phyloP scores from a whole-genome alignment of 1,140 invertebrate species.

The Caenorhabditis latens region DNA sequence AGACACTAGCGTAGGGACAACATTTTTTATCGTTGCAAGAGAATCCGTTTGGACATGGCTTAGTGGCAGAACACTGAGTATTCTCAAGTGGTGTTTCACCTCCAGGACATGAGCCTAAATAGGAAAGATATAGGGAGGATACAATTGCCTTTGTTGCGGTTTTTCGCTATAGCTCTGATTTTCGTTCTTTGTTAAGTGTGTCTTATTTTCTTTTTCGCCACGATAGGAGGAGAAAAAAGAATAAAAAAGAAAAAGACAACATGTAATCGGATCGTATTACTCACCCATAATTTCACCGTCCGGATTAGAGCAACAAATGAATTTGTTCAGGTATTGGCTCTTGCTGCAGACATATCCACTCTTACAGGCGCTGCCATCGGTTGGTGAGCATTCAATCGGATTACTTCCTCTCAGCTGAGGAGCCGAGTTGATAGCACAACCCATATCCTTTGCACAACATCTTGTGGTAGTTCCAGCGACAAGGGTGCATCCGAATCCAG shows the following conservation, averaged over 20 bases:
- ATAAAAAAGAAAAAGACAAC: background rate
- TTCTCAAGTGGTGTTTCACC: constrained; percentile 71
- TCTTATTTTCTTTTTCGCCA: background rate
- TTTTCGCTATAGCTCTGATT: constrained; percentile 65
- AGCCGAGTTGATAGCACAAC: constrained; percentile 76
- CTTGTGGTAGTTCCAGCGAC: constrained; percentile 73
- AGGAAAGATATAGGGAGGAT: constrained; percentile 11
- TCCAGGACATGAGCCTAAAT: constrained; percentile 71
- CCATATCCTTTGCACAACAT: constrained; percentile 76
- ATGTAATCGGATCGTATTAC: constrained; percentile 42
- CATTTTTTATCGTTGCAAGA: constrained; percentile 73
- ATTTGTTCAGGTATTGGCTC: constrained; percentile 55
- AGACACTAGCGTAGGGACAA: constrained; percentile 75
- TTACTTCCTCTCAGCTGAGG: constrained; percentile 75
- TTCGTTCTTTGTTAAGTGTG: constrained; percentile 67
- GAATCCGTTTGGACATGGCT: constrained; percentile 73
- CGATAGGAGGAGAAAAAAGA: background rate
- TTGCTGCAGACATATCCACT: constrained; percentile 65
- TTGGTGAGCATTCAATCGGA: constrained; percentile 72
- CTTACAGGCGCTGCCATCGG: constrained; percentile 70
- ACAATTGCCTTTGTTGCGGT: constrained; percentile 67
- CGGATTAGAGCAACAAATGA: constrained; percentile 67
- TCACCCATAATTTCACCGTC: constrained; percentile 56
- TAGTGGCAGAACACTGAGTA: constrained; percentile 69
- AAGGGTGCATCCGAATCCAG: constrained; percentile 76